These are phyloP conservation scores for Coryphaenoides rupestris DNA, from an alignment of 2,113 vertebrate species.

Conservation along the genomic window DNA sequence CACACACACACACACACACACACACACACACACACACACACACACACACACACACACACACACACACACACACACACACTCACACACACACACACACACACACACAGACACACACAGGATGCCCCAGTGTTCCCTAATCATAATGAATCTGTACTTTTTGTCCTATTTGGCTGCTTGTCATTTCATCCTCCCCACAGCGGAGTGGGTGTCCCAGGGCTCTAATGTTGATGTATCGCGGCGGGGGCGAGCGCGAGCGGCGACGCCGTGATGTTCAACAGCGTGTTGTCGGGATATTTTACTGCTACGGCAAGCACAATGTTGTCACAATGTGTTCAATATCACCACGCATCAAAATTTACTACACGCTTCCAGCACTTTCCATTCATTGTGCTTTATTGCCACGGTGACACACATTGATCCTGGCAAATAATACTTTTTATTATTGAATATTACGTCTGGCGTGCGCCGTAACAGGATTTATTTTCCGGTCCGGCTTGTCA, in stretches of 20 bases:
- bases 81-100: conserved; percentile 8
- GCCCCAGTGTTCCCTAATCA: conserved; percentile 14
- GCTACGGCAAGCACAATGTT: conserved; percentile 61
- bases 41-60: conserved; percentile 10
- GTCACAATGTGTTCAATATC: conserved; percentile 72
- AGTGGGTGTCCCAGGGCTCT: conserved; percentile 36
- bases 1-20: conserved; percentile 3
- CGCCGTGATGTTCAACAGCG: conserved; percentile 63
- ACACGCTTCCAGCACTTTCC: conserved; percentile 62
- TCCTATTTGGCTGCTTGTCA: conserved; percentile 45
- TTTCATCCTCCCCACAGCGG: conserved; percentile 45
- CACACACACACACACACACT: conserved; percentile 22
- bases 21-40: conserved; percentile 6
- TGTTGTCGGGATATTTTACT: conserved; percentile 70
- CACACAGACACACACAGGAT: conserved; percentile 1
- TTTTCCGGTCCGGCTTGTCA: conserved; percentile 59
- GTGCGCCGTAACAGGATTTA: conserved; percentile 66
- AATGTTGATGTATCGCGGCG: conserved; percentile 58
- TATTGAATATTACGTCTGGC: conserved; percentile 70
- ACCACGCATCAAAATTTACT: conserved; percentile 70
- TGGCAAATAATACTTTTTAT: conserved; percentile 74
- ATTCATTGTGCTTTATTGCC: conserved; percentile 72
- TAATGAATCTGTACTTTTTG: conserved; percentile 52
- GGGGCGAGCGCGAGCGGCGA: conserved; percentile 42
- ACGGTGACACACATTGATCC: conserved; percentile 66